Evolutionary conservation across 2,888 invertebrate species (phyloP).

Genomic region (Thymelicus lineola): DNA sequence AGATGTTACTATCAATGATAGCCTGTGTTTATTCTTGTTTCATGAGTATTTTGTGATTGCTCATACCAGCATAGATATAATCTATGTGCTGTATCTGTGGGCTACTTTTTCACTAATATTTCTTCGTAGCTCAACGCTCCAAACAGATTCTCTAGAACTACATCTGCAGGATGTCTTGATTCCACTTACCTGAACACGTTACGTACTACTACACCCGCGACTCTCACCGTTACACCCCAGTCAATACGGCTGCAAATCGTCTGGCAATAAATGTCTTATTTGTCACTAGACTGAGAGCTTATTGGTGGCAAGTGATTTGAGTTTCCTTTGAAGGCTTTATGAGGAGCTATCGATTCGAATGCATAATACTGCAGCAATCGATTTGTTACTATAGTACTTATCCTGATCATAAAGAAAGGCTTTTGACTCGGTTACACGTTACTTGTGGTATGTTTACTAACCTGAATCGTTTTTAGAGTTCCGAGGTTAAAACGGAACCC

Average conservation of each 20-base stretch:
- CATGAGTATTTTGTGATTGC: no score
- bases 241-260: background rate
- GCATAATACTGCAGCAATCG: slow-evolving; percentile 7
- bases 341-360: slow-evolving; percentile 20
- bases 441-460: background rate
- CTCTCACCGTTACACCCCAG: background rate
- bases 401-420: background rate
- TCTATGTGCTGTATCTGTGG: no score
- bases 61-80: no score
- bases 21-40: no score
- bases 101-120: background rate
- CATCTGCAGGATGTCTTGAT: slow-evolving; percentile 7
- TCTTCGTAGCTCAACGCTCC: slow-evolving; percentile 2
- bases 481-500: no score
- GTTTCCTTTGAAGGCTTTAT: slow-evolving; percentile 30
- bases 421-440: background rate
- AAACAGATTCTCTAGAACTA: background rate
- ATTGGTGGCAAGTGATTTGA: slow-evolving; percentile 32
- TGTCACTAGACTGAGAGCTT: slow-evolving; percentile 18
- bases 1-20: no score
- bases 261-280: background rate
- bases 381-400: slow-evolving; percentile 8
- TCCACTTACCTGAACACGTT: slow-evolving; percentile 13
- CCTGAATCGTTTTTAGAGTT: no score
- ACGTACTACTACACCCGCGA: background rate